Evolutionary conservation across 2,113 vertebrate species (phyloP).

Genomic region (Scortum barcoo): DNA sequence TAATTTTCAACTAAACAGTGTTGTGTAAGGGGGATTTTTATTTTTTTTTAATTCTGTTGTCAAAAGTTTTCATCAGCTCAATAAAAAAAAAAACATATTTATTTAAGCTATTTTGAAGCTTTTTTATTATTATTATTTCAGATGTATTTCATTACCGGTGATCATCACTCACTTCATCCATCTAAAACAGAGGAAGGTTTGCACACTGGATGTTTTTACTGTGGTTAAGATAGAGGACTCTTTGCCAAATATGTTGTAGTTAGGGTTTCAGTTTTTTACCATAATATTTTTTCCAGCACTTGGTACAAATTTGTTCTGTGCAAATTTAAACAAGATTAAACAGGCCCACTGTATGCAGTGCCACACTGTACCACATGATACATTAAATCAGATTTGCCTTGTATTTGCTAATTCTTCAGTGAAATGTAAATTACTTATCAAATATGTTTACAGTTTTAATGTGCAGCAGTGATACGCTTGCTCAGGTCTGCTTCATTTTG

Average conservation of each 20-base stretch:
- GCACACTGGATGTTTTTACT: neutral
- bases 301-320: neutral
- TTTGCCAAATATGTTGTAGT: neutral
- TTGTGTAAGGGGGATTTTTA: neutral
- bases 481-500: neutral
- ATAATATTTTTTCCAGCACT: neutral
- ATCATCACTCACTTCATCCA: neutral
- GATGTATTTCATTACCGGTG: neutral
- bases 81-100: neutral
- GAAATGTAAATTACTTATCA: neutral
- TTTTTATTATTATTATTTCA: neutral
- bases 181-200: neutral
- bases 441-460: neutral
- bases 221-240: neutral
- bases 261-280: neutral
- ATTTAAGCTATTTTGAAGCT: neutral
- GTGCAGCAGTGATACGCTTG: neutral
- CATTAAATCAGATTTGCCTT: neutral
- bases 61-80: neutral
- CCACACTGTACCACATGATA: neutral
- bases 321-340: neutral
- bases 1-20: neutral
- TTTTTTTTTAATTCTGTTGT: neutral
- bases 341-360: neutral
- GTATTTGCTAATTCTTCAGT: constrained; percentile 4